Conservation (phyloP, 2,888 invertebrate genomes). For the Andrena fulva region DNA sequence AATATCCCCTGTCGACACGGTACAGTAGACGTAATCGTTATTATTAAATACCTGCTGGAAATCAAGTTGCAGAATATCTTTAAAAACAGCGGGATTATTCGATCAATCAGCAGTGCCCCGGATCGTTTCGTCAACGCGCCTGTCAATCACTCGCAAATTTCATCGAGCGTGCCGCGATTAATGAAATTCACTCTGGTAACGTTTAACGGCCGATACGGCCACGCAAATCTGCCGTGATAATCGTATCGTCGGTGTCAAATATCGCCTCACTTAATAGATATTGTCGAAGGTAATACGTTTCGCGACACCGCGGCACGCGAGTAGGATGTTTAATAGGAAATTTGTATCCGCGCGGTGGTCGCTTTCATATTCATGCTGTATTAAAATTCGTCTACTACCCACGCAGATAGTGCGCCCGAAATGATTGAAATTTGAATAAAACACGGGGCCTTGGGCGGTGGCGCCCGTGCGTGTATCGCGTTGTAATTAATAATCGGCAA, state of each 20-base stretch:
- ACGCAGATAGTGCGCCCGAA: conserved; percentile 4
- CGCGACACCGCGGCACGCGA: conserved; percentile 16
- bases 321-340: conserved; percentile 52
- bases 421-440: conserved; percentile 59
- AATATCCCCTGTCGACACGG: too few relatives aligned
- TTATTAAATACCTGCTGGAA: too few relatives aligned
- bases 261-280: conserved; percentile 50
- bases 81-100: not conserved
- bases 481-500: conserved; percentile 45
- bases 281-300: conserved; percentile 45
- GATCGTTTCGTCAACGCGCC: conserved; percentile 6
- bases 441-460: conserved; percentile 2
- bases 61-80: too few relatives aligned
- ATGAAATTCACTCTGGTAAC: conserved; percentile 21
- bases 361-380: conserved; percentile 61
- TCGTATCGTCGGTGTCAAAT: conserved; percentile 44
- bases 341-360: conserved; percentile 41
- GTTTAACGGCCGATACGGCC: conserved; percentile 1
- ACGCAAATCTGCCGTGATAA: conserved; percentile 50
- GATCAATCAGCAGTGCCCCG: not conserved
- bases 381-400: conserved; percentile 48
- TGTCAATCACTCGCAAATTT: conserved; percentile 15
- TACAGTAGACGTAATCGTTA: too few relatives aligned
- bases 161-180: not conserved
- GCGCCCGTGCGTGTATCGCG: not conserved